phyloP scores from a whole-genome alignment of 2,113 vertebrate genomes.

The Channa maculata region DNA sequence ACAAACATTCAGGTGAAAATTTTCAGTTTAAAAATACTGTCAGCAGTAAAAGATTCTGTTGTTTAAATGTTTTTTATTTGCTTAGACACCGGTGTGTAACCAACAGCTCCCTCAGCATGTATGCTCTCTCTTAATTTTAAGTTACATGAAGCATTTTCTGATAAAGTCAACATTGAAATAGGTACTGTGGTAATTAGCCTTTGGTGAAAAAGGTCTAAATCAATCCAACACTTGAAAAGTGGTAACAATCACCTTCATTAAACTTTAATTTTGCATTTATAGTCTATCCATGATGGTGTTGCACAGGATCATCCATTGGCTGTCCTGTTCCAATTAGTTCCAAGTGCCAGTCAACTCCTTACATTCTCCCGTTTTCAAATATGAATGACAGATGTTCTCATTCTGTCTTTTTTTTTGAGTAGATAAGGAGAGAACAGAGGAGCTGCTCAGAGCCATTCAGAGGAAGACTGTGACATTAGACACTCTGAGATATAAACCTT shows the following conservation, averaged over 20 bases:
- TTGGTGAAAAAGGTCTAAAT: neutral
- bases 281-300: neutral
- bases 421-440: conserved; percentile 94
- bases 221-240: neutral
- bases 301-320: conserved; percentile 8
- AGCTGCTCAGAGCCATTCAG: conserved; percentile 93
- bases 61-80: conserved; percentile 6
- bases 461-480: conserved; percentile 88
- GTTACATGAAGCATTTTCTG: neutral
- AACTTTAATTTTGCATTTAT: neutral
- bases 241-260: neutral
- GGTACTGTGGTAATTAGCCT: neutral
- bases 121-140: neutral
- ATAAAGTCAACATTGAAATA: neutral
- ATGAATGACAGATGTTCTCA: conserved; percentile 58
- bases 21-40: no score
- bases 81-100: neutral
- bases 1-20: no score
- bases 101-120: conserved; percentile 1
- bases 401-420: conserved; percentile 63
- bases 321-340: conserved; percentile 22
- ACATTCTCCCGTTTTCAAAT: conserved; percentile 8
- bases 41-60: neutral
- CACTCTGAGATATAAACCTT: conserved; percentile 85
- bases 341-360: conserved; percentile 18